Evolutionary conservation across 2,113 vertebrate genomes (phyloP).

Genomic region (Lipotes vexillifer): DNA sequence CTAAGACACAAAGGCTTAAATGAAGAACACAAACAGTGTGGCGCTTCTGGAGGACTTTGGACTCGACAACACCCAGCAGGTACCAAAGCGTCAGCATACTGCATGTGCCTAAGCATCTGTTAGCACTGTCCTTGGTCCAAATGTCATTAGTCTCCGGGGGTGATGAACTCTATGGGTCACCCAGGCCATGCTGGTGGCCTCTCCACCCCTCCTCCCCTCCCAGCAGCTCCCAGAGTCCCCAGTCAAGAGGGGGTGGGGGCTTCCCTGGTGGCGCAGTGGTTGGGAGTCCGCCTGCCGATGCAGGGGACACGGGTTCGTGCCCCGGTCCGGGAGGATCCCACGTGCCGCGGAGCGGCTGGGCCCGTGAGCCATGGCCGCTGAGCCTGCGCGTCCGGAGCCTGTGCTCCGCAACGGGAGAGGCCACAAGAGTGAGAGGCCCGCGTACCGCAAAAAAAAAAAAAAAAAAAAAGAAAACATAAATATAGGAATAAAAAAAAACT

Average conservation of each 20-base stretch:
- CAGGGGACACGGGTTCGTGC: too few relatives aligned
- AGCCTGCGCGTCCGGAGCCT: too few relatives aligned
- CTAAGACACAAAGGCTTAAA: background rate
- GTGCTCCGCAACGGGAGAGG: too few relatives aligned
- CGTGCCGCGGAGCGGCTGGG: too few relatives aligned
- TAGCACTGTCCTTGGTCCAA: background rate
- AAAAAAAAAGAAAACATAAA: background rate
- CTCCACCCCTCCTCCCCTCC: too few relatives aligned
- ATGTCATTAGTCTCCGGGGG: background rate
- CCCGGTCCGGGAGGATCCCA: too few relatives aligned
- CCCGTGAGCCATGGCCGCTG: fast-evolving
- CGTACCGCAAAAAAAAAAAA: fast-evolving
- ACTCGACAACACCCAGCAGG: background rate
- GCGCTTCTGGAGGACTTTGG: background rate
- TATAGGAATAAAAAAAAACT: background rate
- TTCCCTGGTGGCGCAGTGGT: too few relatives aligned
- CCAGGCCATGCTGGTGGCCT: background rate
- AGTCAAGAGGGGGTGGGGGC: background rate
- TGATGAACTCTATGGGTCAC: background rate
- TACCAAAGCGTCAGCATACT: fast-evolving
- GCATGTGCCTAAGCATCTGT: too few relatives aligned
- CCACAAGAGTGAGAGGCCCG: fast-evolving
- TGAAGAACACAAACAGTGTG: background rate
- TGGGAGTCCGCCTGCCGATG: too few relatives aligned
- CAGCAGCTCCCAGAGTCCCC: background rate